phyloP scores from a whole-genome alignment of 1,140 invertebrate species.

The Lucilia cuprina region DNA sequence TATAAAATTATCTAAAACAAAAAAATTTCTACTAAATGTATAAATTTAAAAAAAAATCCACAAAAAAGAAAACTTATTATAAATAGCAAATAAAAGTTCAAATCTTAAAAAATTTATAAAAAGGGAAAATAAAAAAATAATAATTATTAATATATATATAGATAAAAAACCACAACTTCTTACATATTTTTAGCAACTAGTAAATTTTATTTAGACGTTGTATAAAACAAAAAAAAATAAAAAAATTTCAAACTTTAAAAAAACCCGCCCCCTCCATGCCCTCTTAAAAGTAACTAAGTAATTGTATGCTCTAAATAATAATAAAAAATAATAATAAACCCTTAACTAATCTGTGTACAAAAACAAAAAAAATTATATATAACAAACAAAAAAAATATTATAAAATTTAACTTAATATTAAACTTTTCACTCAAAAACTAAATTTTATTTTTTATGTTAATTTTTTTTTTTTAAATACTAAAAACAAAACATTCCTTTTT shows the following conservation, averaged over 20 bases:
- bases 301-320: slow-evolving; percentile 30
- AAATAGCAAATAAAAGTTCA: slow-evolving; percentile 20
- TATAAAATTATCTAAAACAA: background rate
- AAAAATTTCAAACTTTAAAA: background rate
- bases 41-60: background rate
- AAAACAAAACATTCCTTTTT: background rate
- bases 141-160: background rate
- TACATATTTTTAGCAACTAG: slow-evolving; percentile 25
- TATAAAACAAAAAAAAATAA: slow-evolving; percentile 32
- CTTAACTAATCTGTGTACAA: slow-evolving; percentile 35
- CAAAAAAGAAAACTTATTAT: background rate
- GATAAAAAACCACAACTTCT: background rate
- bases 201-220: slow-evolving; percentile 30
- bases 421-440: background rate
- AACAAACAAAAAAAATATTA: background rate
- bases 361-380: slow-evolving; percentile 25
- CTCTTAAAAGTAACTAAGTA: slow-evolving; percentile 4
- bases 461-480: background rate
- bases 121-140: background rate
- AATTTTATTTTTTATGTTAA: background rate
- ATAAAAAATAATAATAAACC: background rate
- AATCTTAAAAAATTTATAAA: slow-evolving; percentile 1
- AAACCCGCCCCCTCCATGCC: background rate
- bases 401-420: background rate
- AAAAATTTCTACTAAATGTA: background rate